Base-by-base conservation (phyloP, 2,113 vertebrate genomes). In the Morphnarchus princeps region DNA sequence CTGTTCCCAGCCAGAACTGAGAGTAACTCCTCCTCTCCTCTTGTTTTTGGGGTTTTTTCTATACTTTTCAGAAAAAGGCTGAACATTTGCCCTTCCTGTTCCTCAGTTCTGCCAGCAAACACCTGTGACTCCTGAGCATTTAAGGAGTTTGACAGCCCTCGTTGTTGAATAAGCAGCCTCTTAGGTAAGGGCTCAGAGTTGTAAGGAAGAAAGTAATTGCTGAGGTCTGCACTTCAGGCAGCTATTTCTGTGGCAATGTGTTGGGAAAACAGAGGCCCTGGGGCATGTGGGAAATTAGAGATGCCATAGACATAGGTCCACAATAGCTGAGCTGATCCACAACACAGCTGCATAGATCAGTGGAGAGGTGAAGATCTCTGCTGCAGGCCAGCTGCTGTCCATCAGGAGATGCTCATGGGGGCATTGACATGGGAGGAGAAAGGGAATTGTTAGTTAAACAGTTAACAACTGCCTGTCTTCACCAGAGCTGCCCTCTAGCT, bases 71-170 rank as follows among this genome's bases (percentile, higher is more conserved):
- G 71, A 58, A 66, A 82, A 65, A 71, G 13, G 42, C 34, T 17
- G n/a, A 59, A 77, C 0, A 1, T 49, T 85, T 86, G 15, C 7
- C 7, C 19, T 54, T 43, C 0, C 0, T 65, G 28, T 82, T 87
- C 45, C 45, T 69, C 62, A 61, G 43, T 76, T n/a, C 76, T 90
- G 32, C 29, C 65, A 86, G 69, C 34, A 36, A 80, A 28, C 47
- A 81, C 42, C 29, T 69, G 49, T 22, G 71, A 32, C 26, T 82
- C 17, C 62, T 40, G 71, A 81, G 66, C 20, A 6, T 25, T 88
- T 45, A 21, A 36, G 31, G 78, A 54, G 19, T 49, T 70, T 82
- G 57, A 36, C 28, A 89, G 73, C 43, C 57, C 13, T 13, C 3
- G 1, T 13, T 61, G 20, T 13, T 73, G 79, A 40, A 63, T 43